phyloP scores from a whole-genome alignment of 2,888 invertebrate genomes.

The Dimorphilus gyrociliatus region DNA sequence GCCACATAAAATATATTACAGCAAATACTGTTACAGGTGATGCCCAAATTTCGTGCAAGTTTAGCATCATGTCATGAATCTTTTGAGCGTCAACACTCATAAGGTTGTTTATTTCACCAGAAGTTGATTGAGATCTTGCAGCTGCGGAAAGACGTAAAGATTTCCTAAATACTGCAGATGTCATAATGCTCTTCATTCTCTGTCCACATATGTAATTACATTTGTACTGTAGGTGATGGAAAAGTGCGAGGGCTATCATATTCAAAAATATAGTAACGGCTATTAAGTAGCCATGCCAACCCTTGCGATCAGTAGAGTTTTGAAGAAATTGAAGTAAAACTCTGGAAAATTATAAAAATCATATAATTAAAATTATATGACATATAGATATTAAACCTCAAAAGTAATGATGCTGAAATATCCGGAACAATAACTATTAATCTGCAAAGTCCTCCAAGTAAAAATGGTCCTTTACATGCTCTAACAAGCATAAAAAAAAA shows the following conservation, averaged over 20 bases:
- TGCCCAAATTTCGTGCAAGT: slow-evolving; percentile 5
- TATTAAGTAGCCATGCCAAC: slow-evolving; percentile 11
- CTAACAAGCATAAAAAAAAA: too few species aligned
- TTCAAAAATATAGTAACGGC: slow-evolving; percentile 8
- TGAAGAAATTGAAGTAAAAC: too few species aligned
- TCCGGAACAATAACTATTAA: too few species aligned
- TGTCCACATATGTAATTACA: not conserved
- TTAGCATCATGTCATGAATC: slow-evolving; percentile 6
- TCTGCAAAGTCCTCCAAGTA: not conserved
- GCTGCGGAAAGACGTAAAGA: not conserved
- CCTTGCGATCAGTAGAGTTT: not conserved
- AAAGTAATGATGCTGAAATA: too few species aligned
- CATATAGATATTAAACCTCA: too few species aligned
- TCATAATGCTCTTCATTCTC: not conserved
- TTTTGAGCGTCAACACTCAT: slow-evolving; percentile 9
- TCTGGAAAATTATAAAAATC: too few species aligned
- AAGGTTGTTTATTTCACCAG: slow-evolving; percentile 7
- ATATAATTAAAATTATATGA: too few species aligned
- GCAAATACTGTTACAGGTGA: slow-evolving; percentile 1
- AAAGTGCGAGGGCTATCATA: not conserved
- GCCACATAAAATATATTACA: slow-evolving; percentile 8
- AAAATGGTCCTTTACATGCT: too few species aligned
- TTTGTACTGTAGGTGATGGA: not conserved
- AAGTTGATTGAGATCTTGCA: not conserved
- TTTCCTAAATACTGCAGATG: not conserved